A percentile compares a stretch with the other conserved stretches of the same genome.
phyloP scores from a whole-genome alignment of 2,113 vertebrate species.

The Clinocottus analis region DNA sequence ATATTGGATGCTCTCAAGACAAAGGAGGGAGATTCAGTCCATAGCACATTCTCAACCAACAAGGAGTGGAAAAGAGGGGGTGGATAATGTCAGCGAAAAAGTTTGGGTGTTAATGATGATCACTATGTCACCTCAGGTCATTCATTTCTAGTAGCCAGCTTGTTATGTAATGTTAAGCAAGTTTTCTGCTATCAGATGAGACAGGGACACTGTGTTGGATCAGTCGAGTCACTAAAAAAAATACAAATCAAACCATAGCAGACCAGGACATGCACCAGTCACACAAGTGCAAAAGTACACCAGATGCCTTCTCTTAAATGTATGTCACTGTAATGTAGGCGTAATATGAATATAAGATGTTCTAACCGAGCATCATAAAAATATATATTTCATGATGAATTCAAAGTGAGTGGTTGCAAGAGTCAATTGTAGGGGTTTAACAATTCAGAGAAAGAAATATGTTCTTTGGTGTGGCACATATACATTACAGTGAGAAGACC shows the following conservation, averaged over 20 bases:
- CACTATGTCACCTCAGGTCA: conserved; percentile 46
- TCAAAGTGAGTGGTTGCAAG: background rate
- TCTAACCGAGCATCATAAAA: background rate
- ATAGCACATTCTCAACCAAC: conserved; percentile 78
- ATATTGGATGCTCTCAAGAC: conserved; percentile 80
- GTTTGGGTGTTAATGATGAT: conserved; percentile 57
- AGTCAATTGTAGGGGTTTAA: background rate
- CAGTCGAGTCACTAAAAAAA: conserved; percentile 21
- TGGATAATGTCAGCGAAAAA: conserved; percentile 58
- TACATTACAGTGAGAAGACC: conserved; percentile 18
- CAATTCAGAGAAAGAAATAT: background rate
- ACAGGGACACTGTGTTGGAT: conserved; percentile 16
- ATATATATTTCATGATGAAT: background rate
- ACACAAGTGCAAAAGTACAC: conserved; percentile 32
- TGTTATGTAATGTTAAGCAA: conserved; percentile 31
- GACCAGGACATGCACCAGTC: conserved; percentile 59
- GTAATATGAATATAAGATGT: background rate
- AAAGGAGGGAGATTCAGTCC: conserved; percentile 84
- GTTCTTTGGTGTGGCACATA: background rate
- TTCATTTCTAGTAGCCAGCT: conserved; percentile 37
- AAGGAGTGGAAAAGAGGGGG: conserved; percentile 76
- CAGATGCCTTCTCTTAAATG: background rate
- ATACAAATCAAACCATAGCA: conserved; percentile 49
- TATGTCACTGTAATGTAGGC: background rate
- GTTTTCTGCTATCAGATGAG: conserved; percentile 26